Evolutionary conservation across 2,888 invertebrate species (phyloP).

Genomic region (Lydus trimaculatus): DNA sequence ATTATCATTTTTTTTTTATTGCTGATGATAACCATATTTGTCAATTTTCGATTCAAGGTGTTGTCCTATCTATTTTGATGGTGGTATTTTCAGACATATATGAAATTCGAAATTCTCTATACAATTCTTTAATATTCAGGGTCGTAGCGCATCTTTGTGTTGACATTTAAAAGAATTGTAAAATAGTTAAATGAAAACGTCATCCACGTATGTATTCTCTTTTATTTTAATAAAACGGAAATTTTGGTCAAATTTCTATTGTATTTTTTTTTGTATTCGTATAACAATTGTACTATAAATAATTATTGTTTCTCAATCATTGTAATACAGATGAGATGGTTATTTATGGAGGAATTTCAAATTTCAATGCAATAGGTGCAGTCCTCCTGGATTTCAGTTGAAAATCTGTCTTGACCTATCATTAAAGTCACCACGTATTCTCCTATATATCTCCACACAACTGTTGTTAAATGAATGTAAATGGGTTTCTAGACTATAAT

Average conservation of each 20-base stretch:
- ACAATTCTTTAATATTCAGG: constrained; percentile 21
- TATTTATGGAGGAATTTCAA: not conserved
- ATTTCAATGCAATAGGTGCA: not conserved
- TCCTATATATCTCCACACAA: not conserved
- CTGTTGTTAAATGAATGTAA: not conserved
- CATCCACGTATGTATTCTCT: constrained; percentile 11
- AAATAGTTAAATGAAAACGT: constrained; percentile 15
- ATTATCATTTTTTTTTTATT: not conserved
- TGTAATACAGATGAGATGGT: not conserved
- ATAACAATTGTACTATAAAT: too few relatives aligned
- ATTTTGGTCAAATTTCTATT: not conserved
- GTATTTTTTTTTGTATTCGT: too few relatives aligned
- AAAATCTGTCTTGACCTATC: not conserved
- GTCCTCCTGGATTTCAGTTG: not conserved
- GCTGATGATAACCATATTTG: not conserved
- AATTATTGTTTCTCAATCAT: not conserved
- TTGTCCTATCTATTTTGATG: not conserved
- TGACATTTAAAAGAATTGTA: constrained; percentile 25
- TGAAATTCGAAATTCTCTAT: constrained; percentile 6
- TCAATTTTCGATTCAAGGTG: not conserved
- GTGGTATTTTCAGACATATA: not conserved
- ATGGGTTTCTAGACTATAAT: not conserved
- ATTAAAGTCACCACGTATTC: not conserved
- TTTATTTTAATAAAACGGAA: not conserved
- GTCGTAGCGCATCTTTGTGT: constrained; percentile 25